Percentiles rank a stretch among this genome's conserved stretches.
Conservation (phyloP, 2,113 vertebrate genomes). For the Nothoprocta perdicaria region DNA sequence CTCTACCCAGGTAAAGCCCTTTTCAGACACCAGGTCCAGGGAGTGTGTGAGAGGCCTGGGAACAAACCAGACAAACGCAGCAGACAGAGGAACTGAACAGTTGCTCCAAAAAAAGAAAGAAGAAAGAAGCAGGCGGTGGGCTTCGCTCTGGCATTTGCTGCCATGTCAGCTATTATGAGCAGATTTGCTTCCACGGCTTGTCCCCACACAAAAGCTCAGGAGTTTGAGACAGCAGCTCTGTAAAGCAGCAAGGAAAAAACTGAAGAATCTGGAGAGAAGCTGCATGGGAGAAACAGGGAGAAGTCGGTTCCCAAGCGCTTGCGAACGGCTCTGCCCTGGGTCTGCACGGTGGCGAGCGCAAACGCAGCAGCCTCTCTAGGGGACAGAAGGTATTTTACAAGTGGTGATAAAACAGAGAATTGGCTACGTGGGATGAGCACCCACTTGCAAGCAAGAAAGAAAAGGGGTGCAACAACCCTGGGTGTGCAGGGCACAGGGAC, state of each 20-base stretch:
- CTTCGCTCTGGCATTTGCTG: background rate
- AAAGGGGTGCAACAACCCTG: background rate
- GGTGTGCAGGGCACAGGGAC: background rate
- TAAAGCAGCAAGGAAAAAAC: slow-evolving; percentile 5
- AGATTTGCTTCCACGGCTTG: background rate
- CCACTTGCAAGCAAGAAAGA: background rate
- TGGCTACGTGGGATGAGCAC: slow-evolving; percentile 19
- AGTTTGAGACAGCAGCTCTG: background rate
- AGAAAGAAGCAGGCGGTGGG: background rate
- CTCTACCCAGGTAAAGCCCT: slow-evolving; percentile 55
- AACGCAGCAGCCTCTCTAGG: background rate
- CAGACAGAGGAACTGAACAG: background rate
- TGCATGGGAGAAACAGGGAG: accelerated
- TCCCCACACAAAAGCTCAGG: background rate
- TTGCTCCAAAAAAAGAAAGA: slow-evolving; percentile 1
- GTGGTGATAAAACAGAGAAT: background rate
- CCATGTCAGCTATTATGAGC: background rate
- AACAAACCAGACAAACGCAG: slow-evolving; percentile 41
- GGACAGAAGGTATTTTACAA: background rate
- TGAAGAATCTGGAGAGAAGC: background rate
- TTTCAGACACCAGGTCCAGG: slow-evolving; percentile 43
- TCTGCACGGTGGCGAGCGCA: background rate
- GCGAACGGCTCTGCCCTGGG: background rate
- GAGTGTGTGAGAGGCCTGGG: slow-evolving; percentile 15
- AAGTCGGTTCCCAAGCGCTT: background rate